Base-by-base conservation (phyloP, 2,888 invertebrate species). In the Aplocera efformata region DNA sequence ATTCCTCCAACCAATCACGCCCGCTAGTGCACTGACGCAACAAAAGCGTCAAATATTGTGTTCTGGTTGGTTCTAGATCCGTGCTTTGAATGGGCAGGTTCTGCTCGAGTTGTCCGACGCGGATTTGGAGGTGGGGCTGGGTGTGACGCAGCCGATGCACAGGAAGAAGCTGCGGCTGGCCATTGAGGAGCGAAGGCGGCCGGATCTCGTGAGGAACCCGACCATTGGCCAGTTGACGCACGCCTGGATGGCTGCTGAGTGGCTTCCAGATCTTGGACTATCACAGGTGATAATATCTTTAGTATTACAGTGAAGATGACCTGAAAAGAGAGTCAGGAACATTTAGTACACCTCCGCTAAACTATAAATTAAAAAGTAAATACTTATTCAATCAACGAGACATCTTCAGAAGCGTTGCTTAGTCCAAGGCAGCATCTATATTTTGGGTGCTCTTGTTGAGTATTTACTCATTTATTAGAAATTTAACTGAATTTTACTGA, bases 231-330 rank as follows among this genome's bases (percentile, higher is more conserved):
- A 95, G 66, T 89, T 98, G 48, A 94, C 94, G 32, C 97, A 97
- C 77, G 95, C 95, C 9, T 98, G 98, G 97, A 96, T 98, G 21
- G 94, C 96, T 17, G 94, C 95, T 33, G 96, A 96, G 71, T 98
- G 97, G 96, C 82, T 98, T 56, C 95, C 96, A 1, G 97, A 97
- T 71, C 90, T 98, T 34, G 98, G 98, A 41, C 85, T 98, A 39
- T 92, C 96, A 6, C 93, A 93, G 89, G 92, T 92, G 63, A 41
- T 28, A 17, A 23, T 10, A 17, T 20, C 7, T 10, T 1, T 26
- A 7, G 1, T 1, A 10, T 17, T 8, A 17, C 6, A 22, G 1
- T 22, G n/a, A 1, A 7, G 4, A 6, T 7, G 7, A 22, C 3
- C 20, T 5, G 3, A 5, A 20, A 20, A 20, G 8, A 6, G 1